Percentiles rank a stretch among this genome's conserved stretches.
These are phyloP conservation scores for Temnothorax nylanderi DNA, from an alignment of 1,140 invertebrate species.

Conservation along the genomic window DNA sequence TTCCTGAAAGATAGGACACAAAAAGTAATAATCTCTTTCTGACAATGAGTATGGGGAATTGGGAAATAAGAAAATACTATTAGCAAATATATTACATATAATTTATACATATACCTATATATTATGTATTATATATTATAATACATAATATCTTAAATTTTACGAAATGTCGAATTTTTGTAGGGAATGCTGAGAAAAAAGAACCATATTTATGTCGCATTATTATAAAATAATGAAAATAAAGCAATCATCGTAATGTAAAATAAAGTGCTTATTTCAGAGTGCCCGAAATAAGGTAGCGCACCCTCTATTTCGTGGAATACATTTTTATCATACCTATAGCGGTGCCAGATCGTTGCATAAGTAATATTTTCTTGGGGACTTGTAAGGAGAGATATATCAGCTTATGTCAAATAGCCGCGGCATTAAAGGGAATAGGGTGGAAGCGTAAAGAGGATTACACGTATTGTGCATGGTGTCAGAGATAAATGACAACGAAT, in stretches of 20 bases:
- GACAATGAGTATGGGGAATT: neutral
- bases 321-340: conserved; percentile 53
- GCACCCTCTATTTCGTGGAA: neutral
- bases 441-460: conserved; percentile 73
- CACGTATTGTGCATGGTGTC: conserved; percentile 72
- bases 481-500: conserved; percentile 76
- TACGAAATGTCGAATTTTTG: neutral
- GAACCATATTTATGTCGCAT: neutral
- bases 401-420: conserved; percentile 68
- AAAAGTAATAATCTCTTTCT: neutral
- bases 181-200: neutral
- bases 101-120: neutral
- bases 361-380: conserved; percentile 53
- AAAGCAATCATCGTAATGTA: neutral
- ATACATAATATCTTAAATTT: neutral
- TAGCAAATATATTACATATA: neutral
- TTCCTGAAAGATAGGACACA: neutral
- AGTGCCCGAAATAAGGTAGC: neutral
- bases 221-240: conserved; percentile 32
- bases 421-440: conserved; percentile 69
- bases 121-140: neutral
- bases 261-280: neutral
- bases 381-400: conserved; percentile 65
- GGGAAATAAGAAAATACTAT: neutral
- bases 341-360: conserved; percentile 16